Evolutionary conservation across 1,140 invertebrate genomes (phyloP), one percentile per base, ranked within the genome.

Genomic region (Cheumatopsyche charites): DNA sequence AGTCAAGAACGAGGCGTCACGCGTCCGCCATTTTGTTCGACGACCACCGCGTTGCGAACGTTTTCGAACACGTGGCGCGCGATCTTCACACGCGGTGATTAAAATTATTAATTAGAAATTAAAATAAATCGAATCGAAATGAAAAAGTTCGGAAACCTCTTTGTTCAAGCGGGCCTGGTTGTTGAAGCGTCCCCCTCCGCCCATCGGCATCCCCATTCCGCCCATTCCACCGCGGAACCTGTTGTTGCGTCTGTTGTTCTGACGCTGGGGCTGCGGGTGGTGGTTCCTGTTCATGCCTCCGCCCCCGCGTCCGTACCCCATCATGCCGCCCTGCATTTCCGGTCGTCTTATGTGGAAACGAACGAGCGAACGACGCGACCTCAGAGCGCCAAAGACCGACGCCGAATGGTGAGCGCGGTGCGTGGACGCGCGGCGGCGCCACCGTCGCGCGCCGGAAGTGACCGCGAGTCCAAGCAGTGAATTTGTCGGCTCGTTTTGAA

Each of bases 231-330:
- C 63, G 6, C 29, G 29, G 43, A 41, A 63, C 21, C 63, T 17
- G 43, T 49, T 49, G 19, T 62, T 70, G 36, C 41, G 19, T 7
- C 67, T 13, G 3, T 61, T 19, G 7, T 45, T 43, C 47, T 70
- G 47, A 7, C 67, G 29, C 17, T 75, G 74, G 0, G 74, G 74
- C 62, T 70, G 73, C 12, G 72, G 75, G 5, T 68, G 66, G 1
- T 66, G 42, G 11, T 63, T 26, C 6, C 19, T n/a, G 19, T 47
- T 9, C 1, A 15, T 11, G 15, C 23, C 17, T 29, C 67, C 47
- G 13, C 62, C 66, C 6, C 47, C 23, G 1, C 66, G 21, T 25
- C 47, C 47, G 66, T 66, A 67, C 49, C 69, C 70, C 61, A 70
- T 73, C 25, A 65, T 67, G 13, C 42, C 41, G 62, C 67, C 21